These are phyloP conservation scores for Homarus americanus DNA, from an alignment of 1,140 invertebrate species.

Conservation along the genomic window DNA sequence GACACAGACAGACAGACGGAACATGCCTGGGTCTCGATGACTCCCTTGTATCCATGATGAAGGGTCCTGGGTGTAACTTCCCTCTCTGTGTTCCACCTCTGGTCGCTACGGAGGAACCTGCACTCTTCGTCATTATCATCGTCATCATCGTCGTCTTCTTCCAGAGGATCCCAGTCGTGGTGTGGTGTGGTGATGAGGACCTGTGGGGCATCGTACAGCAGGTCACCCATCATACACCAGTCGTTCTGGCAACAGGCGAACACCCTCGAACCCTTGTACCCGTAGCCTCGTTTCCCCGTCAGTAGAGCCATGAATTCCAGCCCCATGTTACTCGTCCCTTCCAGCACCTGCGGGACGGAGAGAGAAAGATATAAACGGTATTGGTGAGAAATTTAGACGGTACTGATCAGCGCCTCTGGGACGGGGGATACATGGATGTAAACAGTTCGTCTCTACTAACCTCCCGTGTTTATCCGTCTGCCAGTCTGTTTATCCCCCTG, in stretches of 20 bases:
- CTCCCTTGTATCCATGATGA: conserved; percentile 23
- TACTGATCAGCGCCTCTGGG: too few species aligned
- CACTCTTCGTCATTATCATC: background rate
- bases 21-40: background rate
- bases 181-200: background rate
- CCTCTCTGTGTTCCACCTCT: background rate
- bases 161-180: conserved; percentile 28
- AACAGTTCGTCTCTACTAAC: too few species aligned
- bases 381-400: too few species aligned
- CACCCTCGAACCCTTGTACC: conserved; percentile 60
- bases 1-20: too few species aligned
- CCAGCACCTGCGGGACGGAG: background rate
- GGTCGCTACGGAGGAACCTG: background rate
- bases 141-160: conserved; percentile 3
- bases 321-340: conserved; percentile 11
- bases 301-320: conserved; percentile 34
- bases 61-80: background rate
- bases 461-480: too few species aligned
- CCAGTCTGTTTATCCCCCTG: too few species aligned
- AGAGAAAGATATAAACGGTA: too few species aligned
- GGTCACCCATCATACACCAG: conserved; percentile 58
- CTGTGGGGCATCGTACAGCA: conserved; percentile 22
- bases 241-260: conserved; percentile 59
- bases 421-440: too few species aligned
- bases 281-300: conserved; percentile 32